Percentiles rank a stretch among this genome's conserved stretches.
phyloP scores from a whole-genome alignment of 2,113 vertebrate species.

The Hippocampus comes region DNA sequence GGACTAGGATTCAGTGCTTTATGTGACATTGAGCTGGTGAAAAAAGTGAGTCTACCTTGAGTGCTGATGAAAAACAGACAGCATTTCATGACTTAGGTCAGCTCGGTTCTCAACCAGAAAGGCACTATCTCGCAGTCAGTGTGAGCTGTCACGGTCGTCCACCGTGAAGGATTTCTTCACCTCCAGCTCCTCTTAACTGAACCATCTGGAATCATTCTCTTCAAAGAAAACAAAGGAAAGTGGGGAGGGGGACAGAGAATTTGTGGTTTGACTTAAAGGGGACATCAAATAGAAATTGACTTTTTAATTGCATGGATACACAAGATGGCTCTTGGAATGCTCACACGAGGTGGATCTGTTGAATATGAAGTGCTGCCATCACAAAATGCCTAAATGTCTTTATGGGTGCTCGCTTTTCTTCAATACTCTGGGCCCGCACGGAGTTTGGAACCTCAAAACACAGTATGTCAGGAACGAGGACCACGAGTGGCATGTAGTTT shows the following conservation, averaged over 20 bases:
- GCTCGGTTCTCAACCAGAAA: neutral
- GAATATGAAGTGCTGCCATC: neutral
- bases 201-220: conserved; percentile 52
- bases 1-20: conserved; percentile 30
- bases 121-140: conserved; percentile 1
- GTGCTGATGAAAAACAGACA: conserved; percentile 53
- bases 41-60: conserved; percentile 38
- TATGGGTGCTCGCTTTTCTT: neutral
- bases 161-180: conserved; percentile 33
- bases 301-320: neutral
- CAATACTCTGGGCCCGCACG: neutral
- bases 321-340: neutral
- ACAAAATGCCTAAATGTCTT: neutral
- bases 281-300: neutral
- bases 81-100: conserved; percentile 5
- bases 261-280: neutral
- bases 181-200: conserved; percentile 22
- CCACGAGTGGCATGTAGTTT: too few relatives aligned
- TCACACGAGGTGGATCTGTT: neutral
- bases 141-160: conserved; percentile 16
- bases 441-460: too few relatives aligned
- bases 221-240: conserved; percentile 2
- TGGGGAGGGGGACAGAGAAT: neutral
- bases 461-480: too few relatives aligned
- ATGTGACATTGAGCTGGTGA: conserved; percentile 34